phyloP scores from a whole-genome alignment of 1,140 invertebrate species.

The Ylistrum balloti region DNA sequence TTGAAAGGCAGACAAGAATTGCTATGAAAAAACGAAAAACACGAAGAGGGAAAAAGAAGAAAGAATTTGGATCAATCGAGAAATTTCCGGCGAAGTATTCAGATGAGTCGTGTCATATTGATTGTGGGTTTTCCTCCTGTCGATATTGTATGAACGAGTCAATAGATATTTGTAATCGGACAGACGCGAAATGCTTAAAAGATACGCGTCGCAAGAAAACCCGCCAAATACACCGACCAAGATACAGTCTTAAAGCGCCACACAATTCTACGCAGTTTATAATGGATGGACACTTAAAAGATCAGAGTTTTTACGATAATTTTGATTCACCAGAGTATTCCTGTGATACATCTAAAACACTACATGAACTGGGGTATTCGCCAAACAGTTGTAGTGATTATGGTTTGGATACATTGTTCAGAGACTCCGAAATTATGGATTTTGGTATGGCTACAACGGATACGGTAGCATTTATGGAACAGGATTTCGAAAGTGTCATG shows the following conservation, averaged over 20 bases:
- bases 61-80: neutral
- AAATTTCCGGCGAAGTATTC: neutral
- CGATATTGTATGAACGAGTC: neutral
- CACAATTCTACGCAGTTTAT: slow-evolving; percentile 81
- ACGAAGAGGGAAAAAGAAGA: slow-evolving; percentile 64
- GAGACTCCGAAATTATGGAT: slow-evolving; percentile 45
- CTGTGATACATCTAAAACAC: slow-evolving; percentile 44
- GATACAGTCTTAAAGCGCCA: slow-evolving; percentile 76
- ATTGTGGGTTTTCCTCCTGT: neutral
- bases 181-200: neutral
- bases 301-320: slow-evolving; percentile 68
- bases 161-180: slow-evolving; percentile 1
- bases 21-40: slow-evolving; percentile 61
- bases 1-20: slow-evolving; percentile 25
- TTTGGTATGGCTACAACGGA: slow-evolving; percentile 49
- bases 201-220: slow-evolving; percentile 34
- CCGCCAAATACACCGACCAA: slow-evolving; percentile 54
- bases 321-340: slow-evolving; percentile 49
- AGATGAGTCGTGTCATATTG: neutral
- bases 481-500: slow-evolving; percentile 79
- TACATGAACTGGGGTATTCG: slow-evolving; percentile 11
- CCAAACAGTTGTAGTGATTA: slow-evolving; percentile 24
- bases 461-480: slow-evolving; percentile 68
- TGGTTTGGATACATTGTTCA: slow-evolving; percentile 26
- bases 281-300: slow-evolving; percentile 78